Evolutionary conservation across 2,797 vertebrate genomes (phyloP).

Genomic region (Luscinia megarhynchos): DNA sequence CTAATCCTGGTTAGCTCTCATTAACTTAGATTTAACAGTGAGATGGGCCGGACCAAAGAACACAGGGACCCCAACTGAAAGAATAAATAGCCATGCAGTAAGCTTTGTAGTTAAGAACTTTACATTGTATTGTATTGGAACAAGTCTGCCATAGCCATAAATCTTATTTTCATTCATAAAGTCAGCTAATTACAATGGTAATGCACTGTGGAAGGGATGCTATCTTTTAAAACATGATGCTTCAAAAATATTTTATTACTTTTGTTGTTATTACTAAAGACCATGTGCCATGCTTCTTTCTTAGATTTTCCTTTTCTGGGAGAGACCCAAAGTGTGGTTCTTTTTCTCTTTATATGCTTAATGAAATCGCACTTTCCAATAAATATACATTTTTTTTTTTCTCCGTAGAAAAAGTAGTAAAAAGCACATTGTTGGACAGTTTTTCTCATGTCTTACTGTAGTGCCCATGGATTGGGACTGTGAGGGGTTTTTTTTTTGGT

Average conservation of each 20-base stretch:
- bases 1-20: slow-evolving; percentile 14
- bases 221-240: slow-evolving; percentile 37
- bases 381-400: slow-evolving; percentile 75
- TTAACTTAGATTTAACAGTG: slow-evolving; percentile 17
- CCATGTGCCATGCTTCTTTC: not conserved
- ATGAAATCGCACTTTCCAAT: slow-evolving; percentile 75
- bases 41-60: not conserved
- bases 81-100: slow-evolving; percentile 14
- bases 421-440: slow-evolving; percentile 46
- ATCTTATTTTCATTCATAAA: slow-evolving; percentile 18
- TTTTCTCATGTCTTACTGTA: slow-evolving; percentile 74
- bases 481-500: slow-evolving; percentile 6
- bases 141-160: not conserved
- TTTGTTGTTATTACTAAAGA: slow-evolving; percentile 15
- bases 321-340: not conserved
- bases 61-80: not conserved
- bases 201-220: not conserved
- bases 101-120: slow-evolving; percentile 25
- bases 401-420: slow-evolving; percentile 36
- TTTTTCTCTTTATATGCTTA: slow-evolving; percentile 40
- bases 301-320: not conserved
- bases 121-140: not conserved
- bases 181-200: slow-evolving; percentile 21
- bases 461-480: not conserved
- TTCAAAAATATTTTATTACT: slow-evolving; percentile 27